Evolutionary conservation across 2,113 vertebrate species (phyloP), one percentile per base, ranked within the genome.

Genomic region (Platanista minor): DNA sequence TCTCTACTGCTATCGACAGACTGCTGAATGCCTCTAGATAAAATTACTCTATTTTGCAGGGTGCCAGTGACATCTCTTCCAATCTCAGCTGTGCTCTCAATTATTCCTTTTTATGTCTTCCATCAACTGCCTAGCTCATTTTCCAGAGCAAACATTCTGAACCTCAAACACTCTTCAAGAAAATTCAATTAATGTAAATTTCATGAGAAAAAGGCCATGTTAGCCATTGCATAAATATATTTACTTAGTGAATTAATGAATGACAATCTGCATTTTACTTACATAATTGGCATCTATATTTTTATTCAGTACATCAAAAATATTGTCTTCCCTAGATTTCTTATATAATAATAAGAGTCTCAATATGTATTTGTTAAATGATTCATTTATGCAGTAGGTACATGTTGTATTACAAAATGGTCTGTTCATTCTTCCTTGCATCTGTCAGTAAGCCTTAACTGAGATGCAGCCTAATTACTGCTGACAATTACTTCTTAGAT

Each of bases 401-500:
- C 20, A 72, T 78, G 93, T 72, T 46, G 3, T 82, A 43, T 59
- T 83, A 69, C 3, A 33, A 77, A 78, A 82, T 8, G 71, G 8
- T 74, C 27, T 71, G 15, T 31, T 88, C 23, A 57, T 89, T 77
- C 39, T 80, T 75, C 36, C 39, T 49, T 71, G 14, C 17, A 41
- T 81, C 43, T 54, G 67, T 57, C 62, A 64, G 61, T 57, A 91
- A 89, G 14, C 25, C n/a, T 59, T 49, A 91, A 93, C 52, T 33
- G 6, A 64, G 59, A 66, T 57, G 31, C 11, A 80, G 41, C 43
- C n/a, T 93, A 92, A 87, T 96, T 90, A 59, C 12, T 49, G 57
- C 33, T 52, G 64, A 94, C 43, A 96, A 49, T 93, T 87, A 91
- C 36, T 43, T 92, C 29, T 92, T 39, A 91, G 71, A 57, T 66